phyloP scores from a whole-genome alignment of 2,797 vertebrate genomes.

The Premnoplex brunnescens region DNA sequence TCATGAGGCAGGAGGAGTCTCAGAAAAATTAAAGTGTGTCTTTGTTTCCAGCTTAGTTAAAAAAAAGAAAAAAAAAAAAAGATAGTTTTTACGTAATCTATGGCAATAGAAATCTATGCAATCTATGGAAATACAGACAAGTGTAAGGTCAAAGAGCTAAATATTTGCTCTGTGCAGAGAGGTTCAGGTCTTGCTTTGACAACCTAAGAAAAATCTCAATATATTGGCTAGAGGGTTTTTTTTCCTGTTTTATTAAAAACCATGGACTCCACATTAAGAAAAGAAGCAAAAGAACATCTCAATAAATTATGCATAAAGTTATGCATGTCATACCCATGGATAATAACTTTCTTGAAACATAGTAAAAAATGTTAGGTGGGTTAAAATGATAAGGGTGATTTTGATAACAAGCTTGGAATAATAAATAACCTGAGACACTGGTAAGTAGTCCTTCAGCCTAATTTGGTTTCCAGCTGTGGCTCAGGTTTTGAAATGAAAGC shows the following conservation, averaged over 20 bases:
- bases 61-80: background rate
- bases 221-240: background rate
- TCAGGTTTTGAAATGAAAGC: constrained; percentile 35
- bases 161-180: background rate
- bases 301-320: constrained; percentile 42
- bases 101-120: background rate
- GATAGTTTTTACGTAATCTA: background rate
- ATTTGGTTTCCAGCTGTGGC: constrained; percentile 34
- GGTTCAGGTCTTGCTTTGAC: background rate
- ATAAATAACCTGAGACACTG: background rate
- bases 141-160: background rate
- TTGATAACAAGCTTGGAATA: background rate
- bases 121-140: background rate
- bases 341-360: constrained; percentile 51
- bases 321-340: background rate
- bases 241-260: constrained; percentile 29
- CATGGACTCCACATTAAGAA: background rate
- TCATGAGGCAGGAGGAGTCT: background rate
- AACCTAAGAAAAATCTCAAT: background rate
- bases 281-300: constrained; percentile 13
- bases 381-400: constrained; percentile 48
- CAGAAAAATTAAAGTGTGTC: background rate
- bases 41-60: background rate
- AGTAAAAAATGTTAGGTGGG: constrained; percentile 16
- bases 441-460: constrained; percentile 12